Evolutionary conservation across 1,140 invertebrate species (phyloP).

Genomic region (Capitella teleta): DNA sequence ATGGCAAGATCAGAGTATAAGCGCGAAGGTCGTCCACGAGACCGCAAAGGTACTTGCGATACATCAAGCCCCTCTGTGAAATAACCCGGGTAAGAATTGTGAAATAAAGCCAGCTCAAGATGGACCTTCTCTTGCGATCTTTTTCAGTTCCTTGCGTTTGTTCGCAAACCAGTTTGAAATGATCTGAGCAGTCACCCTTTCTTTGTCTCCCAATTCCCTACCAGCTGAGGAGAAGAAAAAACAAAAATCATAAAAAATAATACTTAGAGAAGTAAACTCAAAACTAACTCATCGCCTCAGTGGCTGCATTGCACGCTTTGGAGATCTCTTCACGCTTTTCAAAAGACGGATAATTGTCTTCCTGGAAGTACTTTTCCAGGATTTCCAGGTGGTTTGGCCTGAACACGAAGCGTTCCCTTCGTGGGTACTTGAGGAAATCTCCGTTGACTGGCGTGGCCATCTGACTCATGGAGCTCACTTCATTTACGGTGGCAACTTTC

Average conservation of each 20-base stretch:
- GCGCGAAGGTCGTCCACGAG: conserved; percentile 11
- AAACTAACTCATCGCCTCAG: conserved; percentile 11
- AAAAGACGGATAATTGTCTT: conserved; percentile 39
- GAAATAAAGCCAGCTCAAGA: not conserved
- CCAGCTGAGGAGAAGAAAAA: conserved; percentile 13
- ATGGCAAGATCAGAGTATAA: conserved; percentile 8
- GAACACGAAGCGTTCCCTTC: conserved; percentile 41
- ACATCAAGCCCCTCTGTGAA: conserved; percentile 9
- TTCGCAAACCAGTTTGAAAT: conserved; percentile 44
- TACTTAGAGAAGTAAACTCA: not conserved
- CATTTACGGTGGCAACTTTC: not conserved
- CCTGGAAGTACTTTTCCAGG: conserved; percentile 35
- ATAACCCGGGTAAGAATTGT: not conserved
- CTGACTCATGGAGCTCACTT: not conserved
- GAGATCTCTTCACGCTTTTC: conserved; percentile 38
- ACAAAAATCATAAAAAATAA: not conserved
- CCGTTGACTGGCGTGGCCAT: not conserved
- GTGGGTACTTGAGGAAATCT: conserved; percentile 12
- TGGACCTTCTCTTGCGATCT: conserved; percentile 25
- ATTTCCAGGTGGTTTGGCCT: conserved; percentile 38
- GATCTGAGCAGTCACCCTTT: conserved; percentile 35
- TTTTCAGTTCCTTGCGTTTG: conserved; percentile 40
- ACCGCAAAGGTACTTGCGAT: conserved; percentile 6
- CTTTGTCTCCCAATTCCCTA: conserved; percentile 30
- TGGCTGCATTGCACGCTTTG: conserved; percentile 29